Base-by-base conservation (phyloP, 1,140 invertebrate species). In the Drosophila kikkawai region DNA sequence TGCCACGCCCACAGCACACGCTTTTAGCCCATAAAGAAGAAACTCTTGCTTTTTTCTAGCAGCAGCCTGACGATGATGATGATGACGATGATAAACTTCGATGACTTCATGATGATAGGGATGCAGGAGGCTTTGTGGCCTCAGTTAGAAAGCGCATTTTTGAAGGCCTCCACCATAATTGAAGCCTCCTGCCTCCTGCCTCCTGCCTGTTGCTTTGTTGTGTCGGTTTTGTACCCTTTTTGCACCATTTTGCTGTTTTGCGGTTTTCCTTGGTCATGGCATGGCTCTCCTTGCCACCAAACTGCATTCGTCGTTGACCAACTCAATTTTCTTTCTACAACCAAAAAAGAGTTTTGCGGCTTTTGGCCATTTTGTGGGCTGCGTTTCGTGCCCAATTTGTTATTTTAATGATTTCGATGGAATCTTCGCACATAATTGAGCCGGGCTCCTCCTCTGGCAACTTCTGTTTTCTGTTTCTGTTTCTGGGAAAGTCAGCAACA, bases 391-490 rank as follows among this genome's bases (percentile, higher is more conserved):
- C 67, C 68, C 86, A 90, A 90, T 90, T 90, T 90, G 86, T 90
- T 90, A 90, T 90, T 91, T 90, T 90, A 90, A 90, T 90, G 85
- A 90, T 91, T 90, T 90, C 86, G 75, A 81, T 91, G 82, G 85
- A 81, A 91, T 90, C 86, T 90, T 68, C 75, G 75, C 65, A 77
- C 65, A 69, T 78, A 77, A 78, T 78, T 78, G 75, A 78, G 75
- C 57, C 48, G 45, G n/a, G 53, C 19, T 69, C 64, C 56, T 36
- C 55, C 69, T 73, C 55, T 60, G 53, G 4, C 41, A 60, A 73
- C 69, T 71, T 71, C 68, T 71, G 68, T 69, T 73, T 73, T 73
- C 53, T 55, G 53, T 55, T 37, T 55, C 47, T 70, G 67, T 71
- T 73, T 71, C 67, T 73, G 69, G 53, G 66, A 73, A 71, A 73